phyloP scores from a whole-genome alignment of 23 tunicate genomes.

The Clavelina lepadiformis region DNA sequence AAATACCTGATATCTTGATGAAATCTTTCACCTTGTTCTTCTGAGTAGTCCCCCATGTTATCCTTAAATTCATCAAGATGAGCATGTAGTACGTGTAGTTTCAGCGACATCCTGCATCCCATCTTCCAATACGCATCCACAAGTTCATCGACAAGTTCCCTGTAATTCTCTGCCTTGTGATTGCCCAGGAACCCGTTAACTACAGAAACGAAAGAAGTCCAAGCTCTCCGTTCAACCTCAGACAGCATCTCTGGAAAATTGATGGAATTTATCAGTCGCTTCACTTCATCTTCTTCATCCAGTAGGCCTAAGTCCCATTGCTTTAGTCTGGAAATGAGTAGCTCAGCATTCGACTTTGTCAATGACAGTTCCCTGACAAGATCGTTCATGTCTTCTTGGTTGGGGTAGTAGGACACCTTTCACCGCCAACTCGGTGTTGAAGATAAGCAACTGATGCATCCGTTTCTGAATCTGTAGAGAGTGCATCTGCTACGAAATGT shows the following conservation, averaged over 20 bases:
- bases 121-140: conserved; percentile 25
- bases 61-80: conserved; percentile 27
- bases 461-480: conserved; percentile 31
- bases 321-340: conserved; percentile 14
- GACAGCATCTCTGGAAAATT: conserved; percentile 21
- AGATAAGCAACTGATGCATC: conserved; percentile 11
- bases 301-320: conserved; percentile 45
- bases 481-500: conserved; percentile 2
- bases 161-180: conserved; percentile 25
- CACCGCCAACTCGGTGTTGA: conserved; percentile 14
- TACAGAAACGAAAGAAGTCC: conserved; percentile 27
- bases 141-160: conserved; percentile 20
- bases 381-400: conserved; percentile 34
- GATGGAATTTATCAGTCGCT: conserved; percentile 27
- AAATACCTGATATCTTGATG: no score
- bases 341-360: conserved; percentile 38
- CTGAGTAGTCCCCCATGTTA: conserved; percentile 25
- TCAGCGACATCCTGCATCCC: conserved; percentile 38
- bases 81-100: conserved; percentile 22
- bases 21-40: no score
- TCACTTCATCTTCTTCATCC: conserved; percentile 13
- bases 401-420: conserved; percentile 34
- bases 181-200: conserved; percentile 28
- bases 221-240: conserved; percentile 33
- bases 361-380: conserved; percentile 20